Evolutionary conservation across 2,113 vertebrate species (phyloP).

Genomic region (Morphnarchus princeps): DNA sequence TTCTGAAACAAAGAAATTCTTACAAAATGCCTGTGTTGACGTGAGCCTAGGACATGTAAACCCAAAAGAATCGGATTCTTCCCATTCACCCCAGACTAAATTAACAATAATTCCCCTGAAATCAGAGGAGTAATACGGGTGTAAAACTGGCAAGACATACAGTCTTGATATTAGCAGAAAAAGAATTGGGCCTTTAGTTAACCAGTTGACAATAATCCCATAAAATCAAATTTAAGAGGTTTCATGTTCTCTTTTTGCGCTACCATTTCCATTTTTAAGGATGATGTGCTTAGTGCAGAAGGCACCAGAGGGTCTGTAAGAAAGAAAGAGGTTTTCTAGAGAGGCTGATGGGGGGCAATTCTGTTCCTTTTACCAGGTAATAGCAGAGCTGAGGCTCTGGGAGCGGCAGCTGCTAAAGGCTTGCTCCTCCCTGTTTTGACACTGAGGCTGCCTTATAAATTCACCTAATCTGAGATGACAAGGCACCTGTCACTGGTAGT

Average conservation of each 20-base stretch:
- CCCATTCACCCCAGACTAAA: not conserved
- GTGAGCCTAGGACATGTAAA: not conserved
- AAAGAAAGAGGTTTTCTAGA: not conserved
- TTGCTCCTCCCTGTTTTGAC: constrained; percentile 46
- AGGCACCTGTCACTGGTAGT: constrained; percentile 15
- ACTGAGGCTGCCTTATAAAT: not conserved
- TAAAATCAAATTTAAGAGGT: not conserved
- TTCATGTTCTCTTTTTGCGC: not conserved
- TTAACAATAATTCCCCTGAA: not conserved
- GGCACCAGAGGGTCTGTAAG: not conserved
- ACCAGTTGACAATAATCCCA: not conserved
- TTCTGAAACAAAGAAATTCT: not conserved
- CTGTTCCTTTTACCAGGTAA: not conserved
- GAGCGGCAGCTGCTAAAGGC: not conserved
- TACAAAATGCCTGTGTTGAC: not conserved
- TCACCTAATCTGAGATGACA: constrained; percentile 34
- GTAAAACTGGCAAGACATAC: not conserved
- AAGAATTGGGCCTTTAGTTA: not conserved
- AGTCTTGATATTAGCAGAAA: not conserved
- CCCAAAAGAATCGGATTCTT: not conserved
- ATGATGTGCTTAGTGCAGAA: not conserved
- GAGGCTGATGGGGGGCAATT: not conserved
- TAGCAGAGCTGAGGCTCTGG: not conserved
- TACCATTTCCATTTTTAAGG: not conserved
- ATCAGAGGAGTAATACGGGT: not conserved